phyloP scores from a whole-genome alignment of 2,797 vertebrate species.

The Notolabrus celidotus region DNA sequence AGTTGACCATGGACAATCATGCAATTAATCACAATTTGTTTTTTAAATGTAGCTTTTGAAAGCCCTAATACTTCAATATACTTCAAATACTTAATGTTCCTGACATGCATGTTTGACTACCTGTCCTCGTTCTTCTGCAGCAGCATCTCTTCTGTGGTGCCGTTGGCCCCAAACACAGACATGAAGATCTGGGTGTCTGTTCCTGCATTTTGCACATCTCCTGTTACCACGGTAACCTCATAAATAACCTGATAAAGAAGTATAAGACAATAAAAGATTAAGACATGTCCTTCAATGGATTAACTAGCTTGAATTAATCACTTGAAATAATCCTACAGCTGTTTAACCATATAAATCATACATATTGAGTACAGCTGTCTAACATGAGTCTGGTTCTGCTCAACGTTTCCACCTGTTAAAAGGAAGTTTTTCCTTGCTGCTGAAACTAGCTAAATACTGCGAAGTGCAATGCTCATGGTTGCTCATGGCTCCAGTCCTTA shows the following conservation, averaged over 20 bases:
- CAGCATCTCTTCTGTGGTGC: conserved; percentile 92
- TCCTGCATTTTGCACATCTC: conserved; percentile 90
- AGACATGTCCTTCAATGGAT: neutral
- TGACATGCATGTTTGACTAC: conserved; percentile 66
- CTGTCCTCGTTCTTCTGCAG: conserved; percentile 94
- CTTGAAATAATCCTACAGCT: neutral
- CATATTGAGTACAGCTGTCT: too few species aligned
- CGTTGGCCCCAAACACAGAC: conserved; percentile 93
- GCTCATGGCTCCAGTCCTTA: too few species aligned
- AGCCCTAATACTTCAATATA: too few species aligned
- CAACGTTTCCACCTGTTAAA: too few species aligned
- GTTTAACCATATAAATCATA: neutral
- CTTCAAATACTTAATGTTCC: too few species aligned
- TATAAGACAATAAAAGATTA: neutral
- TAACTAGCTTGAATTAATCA: neutral
- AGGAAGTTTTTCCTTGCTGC: too few species aligned
- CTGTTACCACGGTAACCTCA: conserved; percentile 91
- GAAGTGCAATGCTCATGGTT: too few species aligned
- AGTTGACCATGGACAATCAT: too few species aligned
- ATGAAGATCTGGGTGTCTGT: conserved; percentile 92
- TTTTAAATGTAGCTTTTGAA: too few species aligned
- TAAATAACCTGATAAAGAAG: conserved; percentile 88
- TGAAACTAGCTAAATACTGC: too few species aligned
- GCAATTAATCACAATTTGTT: too few species aligned
- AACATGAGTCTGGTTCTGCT: too few species aligned